Base-by-base conservation (phyloP, 2,888 invertebrate genomes). In the Apamea crenata region DNA sequence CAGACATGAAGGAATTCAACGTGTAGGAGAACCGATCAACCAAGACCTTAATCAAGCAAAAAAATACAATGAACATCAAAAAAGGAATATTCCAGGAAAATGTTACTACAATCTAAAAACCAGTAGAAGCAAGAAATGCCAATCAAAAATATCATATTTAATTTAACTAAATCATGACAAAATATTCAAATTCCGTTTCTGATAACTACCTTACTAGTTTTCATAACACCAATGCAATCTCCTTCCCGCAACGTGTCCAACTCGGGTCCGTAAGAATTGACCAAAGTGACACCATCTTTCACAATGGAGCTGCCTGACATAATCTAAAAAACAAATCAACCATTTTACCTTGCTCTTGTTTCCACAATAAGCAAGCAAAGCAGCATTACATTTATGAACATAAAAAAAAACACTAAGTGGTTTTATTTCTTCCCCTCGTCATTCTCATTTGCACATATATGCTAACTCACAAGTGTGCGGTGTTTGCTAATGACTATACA, bases 301-400 rank as follows among this genome's bases (percentile, higher is more conserved):
- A 99, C 97, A 75, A 99, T 97, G 63, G 98, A 98, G 87, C 98
- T 98, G 47, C 99, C 99, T 5, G 99, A 98, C 98, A 99, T 98
- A 73, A 99, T 98, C 98, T 98, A 86, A 70, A 83, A 85, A 56
- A 69, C 36, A 80, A 25, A 83, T 61, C 29, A 68, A 68, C 14
- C 2, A 44, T 67, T 77, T 83, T 44, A 36, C 25, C 7, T 83
- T 56, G 18, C 1, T 61, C 63, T 63, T 76, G 14, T 66, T 32
- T n/a, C n/a, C 14, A 66, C 16, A 59, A 44, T 44, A 76, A 32
- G 21, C 36, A 44, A 59, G n/a, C 32, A 40, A 40, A 74, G 56
- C 36, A 74, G 32, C 8, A 73, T 12, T 53, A 53, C 25, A 69
- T 70, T 61, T 40, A 50, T 40, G 6, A 72, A 36, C 63, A 53